A percentile compares a stretch with the other conserved stretches of the same genome.
These are phyloP conservation scores for Solenopsis fugax DNA, from an alignment of 1,140 invertebrate species.

Conservation along the genomic window DNA sequence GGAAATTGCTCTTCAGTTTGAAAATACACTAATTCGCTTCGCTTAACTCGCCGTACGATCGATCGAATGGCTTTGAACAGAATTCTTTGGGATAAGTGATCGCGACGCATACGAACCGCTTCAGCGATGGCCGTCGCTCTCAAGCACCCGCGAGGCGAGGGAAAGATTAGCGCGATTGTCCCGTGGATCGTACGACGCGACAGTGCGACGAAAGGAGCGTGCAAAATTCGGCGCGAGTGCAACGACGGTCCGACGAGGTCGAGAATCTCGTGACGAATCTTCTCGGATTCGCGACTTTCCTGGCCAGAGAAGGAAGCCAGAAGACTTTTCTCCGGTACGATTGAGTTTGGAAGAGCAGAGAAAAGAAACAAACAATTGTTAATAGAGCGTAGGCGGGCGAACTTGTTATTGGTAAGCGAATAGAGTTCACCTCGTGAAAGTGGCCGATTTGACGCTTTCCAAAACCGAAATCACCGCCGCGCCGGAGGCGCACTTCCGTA, in stretches of 20 bases:
- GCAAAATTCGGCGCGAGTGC: conserved; percentile 44
- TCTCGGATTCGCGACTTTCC: background rate
- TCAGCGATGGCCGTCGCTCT: conserved; percentile 51
- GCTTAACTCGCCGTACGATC: conserved; percentile 6
- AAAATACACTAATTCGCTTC: conserved; percentile 35
- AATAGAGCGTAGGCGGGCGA: conserved; percentile 22
- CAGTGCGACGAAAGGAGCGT: conserved; percentile 29
- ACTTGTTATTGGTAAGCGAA: conserved; percentile 4
- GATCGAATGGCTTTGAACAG: conserved; percentile 9
- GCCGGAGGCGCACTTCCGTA: conserved; percentile 16
- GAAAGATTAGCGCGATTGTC: conserved; percentile 31
- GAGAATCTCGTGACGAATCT: conserved; percentile 35
- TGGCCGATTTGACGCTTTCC: conserved; percentile 39
- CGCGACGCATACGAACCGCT: conserved; percentile 16
- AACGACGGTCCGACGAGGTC: conserved; percentile 33
- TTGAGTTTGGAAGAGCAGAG: background rate
- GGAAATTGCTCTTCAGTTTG: conserved; percentile 8
- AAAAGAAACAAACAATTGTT: conserved; percentile 24
- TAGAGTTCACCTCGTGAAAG: conserved; percentile 30
- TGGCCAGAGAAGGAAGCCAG: too few species aligned
- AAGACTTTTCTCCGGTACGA: background rate
- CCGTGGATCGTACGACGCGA: conserved; percentile 12
- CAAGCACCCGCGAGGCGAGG: background rate
- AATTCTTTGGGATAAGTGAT: conserved; percentile 3
- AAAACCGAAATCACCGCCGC: conserved; percentile 42